Conservation (phyloP, 2,888 invertebrate genomes). For the Caenorhabditis sp. region DNA sequence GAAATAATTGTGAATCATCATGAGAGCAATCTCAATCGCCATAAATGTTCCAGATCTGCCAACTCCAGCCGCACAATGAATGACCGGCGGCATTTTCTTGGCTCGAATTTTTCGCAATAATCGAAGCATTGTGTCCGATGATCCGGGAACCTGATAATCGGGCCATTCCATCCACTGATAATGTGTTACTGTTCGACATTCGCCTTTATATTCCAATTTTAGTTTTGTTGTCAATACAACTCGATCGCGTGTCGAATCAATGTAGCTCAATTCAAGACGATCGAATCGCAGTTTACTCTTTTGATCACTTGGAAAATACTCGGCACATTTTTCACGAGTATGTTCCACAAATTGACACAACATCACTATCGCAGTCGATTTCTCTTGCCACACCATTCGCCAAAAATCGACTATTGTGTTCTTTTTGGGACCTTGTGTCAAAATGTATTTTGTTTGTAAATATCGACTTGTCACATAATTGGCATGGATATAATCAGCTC, state of each 20-base stretch:
- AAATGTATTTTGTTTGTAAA: slow-evolving; percentile 35
- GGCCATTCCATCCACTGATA: slow-evolving; percentile 42
- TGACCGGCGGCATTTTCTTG: slow-evolving; percentile 19
- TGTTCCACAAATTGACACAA: slow-evolving; percentile 40
- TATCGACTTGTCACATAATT: slow-evolving; percentile 31
- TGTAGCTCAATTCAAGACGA: slow-evolving; percentile 13
- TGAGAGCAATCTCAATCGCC: slow-evolving; percentile 30
- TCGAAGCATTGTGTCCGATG: slow-evolving; percentile 32
- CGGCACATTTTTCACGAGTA: slow-evolving; percentile 34
- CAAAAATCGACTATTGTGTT: slow-evolving; percentile 39
- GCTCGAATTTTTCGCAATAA: slow-evolving; percentile 27
- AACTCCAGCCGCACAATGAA: slow-evolving; percentile 45
- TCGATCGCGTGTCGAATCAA: slow-evolving; percentile 25
- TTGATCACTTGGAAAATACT: slow-evolving; percentile 31
- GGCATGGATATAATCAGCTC: slow-evolving; percentile 41
- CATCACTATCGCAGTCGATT: slow-evolving; percentile 35
- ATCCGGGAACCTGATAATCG: slow-evolving; percentile 40
- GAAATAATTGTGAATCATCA: slow-evolving; percentile 19
- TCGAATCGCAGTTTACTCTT: slow-evolving; percentile 15
- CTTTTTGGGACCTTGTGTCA: slow-evolving; percentile 42
- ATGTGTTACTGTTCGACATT: slow-evolving; percentile 29
- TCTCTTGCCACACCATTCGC: slow-evolving; percentile 50
- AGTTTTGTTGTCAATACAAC: slow-evolving; percentile 21
- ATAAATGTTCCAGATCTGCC: slow-evolving; percentile 36
- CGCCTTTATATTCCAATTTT: slow-evolving; percentile 17